Evolutionary conservation across 2,797 vertebrate species (phyloP), one percentile per base, ranked within the genome.

Genomic region (Melanotaenia trifasciata): DNA sequence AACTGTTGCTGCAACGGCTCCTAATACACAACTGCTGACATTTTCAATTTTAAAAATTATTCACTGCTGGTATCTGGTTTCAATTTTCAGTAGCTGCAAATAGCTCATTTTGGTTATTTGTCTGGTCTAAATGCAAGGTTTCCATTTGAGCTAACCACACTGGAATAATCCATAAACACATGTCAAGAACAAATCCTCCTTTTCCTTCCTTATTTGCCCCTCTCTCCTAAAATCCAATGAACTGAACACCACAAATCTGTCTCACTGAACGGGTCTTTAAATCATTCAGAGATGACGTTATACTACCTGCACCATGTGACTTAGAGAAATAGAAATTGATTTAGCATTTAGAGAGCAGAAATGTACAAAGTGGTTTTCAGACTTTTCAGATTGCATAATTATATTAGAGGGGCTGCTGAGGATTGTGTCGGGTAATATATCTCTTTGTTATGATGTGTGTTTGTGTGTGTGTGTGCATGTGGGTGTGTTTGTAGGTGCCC

Each of bases 401-500:
- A 10, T 70, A 58, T 72, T 65, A 76, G 45, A 74, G 64, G 12
- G 9, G 18, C 60, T 43, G 32, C 67, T 40, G 43, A 74, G 58
- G 64, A 72, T 69, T 51, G 50, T 74, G 51, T 69, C 45, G 12
- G 60, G 8, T 56, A n/a, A 74, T 47, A 24, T 57, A 26, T 62
- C 36, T 36, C 72, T 79, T 24, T 58, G 24, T 9, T 80, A 5
- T 79, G 58, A 3, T 61, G n/a, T 79, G 33, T 78, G 33, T 73
- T 24, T 81, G 73, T 64, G 6, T 78, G 64, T 78, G 33, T 70
- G 8, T 80, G 64, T 60, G 16, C 79, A 43, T 83, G 30, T 79
- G 57, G 81, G 12, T 78, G 67, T 74, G 60, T 80, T 60, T 83
- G 78, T 85, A 99, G 98, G 97, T 59, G 94, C 95, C 89, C 97